phyloP scores from a whole-genome alignment of 2,797 vertebrate genomes.

The Psittacula derbiana region DNA sequence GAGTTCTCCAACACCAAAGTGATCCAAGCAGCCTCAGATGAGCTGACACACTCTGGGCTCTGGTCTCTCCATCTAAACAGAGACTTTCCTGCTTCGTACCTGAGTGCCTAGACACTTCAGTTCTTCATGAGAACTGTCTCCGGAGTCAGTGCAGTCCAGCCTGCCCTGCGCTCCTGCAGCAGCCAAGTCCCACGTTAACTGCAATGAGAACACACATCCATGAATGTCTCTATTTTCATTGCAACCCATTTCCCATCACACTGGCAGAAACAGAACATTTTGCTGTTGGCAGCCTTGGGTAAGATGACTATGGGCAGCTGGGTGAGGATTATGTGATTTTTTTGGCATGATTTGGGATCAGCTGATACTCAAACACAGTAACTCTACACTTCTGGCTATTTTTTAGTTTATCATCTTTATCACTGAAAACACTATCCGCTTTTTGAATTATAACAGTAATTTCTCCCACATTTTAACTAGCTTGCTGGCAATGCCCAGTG shows the following conservation, averaged over 20 bases:
- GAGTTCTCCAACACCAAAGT: neutral
- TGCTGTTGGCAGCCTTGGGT: neutral
- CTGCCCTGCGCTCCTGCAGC: neutral
- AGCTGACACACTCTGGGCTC: neutral
- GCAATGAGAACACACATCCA: neutral
- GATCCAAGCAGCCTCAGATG: neutral
- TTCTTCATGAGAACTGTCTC: neutral
- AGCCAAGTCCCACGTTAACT: accelerated
- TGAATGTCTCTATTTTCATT: accelerated
- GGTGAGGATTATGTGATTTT: neutral
- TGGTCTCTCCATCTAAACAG: neutral
- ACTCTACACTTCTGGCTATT: neutral
- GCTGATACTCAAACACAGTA: neutral
- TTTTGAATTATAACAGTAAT: neutral
- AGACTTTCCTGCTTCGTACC: neutral
- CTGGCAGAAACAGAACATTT: neutral
- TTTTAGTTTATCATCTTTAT: neutral
- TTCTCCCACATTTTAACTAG: neutral
- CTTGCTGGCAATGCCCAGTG: neutral
- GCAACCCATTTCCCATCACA: neutral
- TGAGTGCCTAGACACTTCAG: too few relatives aligned
- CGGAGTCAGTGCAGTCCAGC: neutral
- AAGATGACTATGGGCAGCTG: neutral
- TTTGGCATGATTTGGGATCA: neutral
- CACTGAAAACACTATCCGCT: neutral